These are phyloP conservation scores for Perccottus glenii DNA, from an alignment of 2,113 vertebrate genomes.

Conservation along the genomic window DNA sequence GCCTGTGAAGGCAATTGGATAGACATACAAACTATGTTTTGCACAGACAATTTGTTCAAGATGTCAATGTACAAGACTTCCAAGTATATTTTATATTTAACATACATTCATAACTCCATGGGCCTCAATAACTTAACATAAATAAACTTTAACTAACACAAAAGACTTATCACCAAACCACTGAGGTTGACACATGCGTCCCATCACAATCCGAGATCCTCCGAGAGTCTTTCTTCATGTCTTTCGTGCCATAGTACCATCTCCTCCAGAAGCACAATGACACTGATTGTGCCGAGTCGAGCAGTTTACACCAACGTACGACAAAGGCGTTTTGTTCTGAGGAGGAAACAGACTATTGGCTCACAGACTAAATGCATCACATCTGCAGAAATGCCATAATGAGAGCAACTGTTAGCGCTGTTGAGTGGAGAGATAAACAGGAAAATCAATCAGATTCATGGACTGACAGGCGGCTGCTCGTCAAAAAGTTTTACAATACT, in stretches of 20 bases:
- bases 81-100: too few relatives aligned
- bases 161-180: background rate
- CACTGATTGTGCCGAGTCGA: slow-evolving; percentile 62
- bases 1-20: too few relatives aligned
- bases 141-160: too few relatives aligned
- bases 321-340: slow-evolving; percentile 71
- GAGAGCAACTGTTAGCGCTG: slow-evolving; percentile 43
- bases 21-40: too few relatives aligned
- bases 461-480: slow-evolving; percentile 38
- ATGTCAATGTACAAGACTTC: too few relatives aligned
- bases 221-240: slow-evolving; percentile 48
- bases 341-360: slow-evolving; percentile 66
- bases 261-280: slow-evolving; percentile 67
- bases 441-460: slow-evolving; percentile 59
- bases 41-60: too few relatives aligned
- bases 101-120: too few relatives aligned
- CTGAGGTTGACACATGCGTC: slow-evolving; percentile 15
- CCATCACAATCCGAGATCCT: slow-evolving; percentile 28
- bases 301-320: slow-evolving; percentile 38
- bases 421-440: slow-evolving; percentile 29
- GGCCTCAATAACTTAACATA: too few relatives aligned
- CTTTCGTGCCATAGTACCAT: slow-evolving; percentile 62
- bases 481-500: slow-evolving; percentile 27
- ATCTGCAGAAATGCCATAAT: slow-evolving; percentile 64
- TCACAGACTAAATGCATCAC: slow-evolving; percentile 39